Base-by-base conservation (phyloP, 2,797 vertebrate species). In the Rhinichthys osculus region DNA sequence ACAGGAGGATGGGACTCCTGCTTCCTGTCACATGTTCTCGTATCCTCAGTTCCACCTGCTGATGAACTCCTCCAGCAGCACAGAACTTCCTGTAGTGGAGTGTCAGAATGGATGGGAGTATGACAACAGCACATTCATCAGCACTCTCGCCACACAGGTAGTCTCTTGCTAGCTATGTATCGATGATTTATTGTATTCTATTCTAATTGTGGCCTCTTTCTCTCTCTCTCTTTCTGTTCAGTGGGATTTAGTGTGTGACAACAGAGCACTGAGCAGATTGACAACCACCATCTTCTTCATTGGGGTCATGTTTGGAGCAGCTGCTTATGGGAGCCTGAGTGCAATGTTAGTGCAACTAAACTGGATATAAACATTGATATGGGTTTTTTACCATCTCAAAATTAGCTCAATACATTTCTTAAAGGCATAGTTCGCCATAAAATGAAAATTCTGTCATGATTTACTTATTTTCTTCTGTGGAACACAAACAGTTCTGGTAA, bases 91-190 rank as follows among this genome's bases (percentile, higher is more conserved):
- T 6, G 91, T 90, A 0, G 90, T 93, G 67, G 44, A 87, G 0
- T 99, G 98, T 88, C 93, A 93, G 74, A 92, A 95, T 0, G 97
- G 97, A 92, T 99, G 97, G 97, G 94, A 93, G 79, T 98, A 97
- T 0, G 95, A 98, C 81, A 94, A 88, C 89, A 95, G 93, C 0
- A 96, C 95, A 79, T 97, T 98, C 93, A 95, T 91, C 78, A 96
- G 97, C 54, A 98, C 98, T 69, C 90, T 97, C 80, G 95, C 95
- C 44, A 96, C 97, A 0, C 89, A 98, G 97, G 98, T 98, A 94
- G 2, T 71, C 17, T 59, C 4, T 30, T 81, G 19, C 7, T 30
- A 27, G 78, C 23, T 47, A 8, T 57, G 2, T 57, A n/a, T 38
- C 7, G 1, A 10, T 38, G 8, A 78, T 62, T 27, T 3, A 6